A percentile compares a stretch with the other conserved stretches of the same genome.
Evolutionary conservation across 2,888 invertebrate genomes (phyloP).

Genomic region (Rhorus exstirpatorius): DNA sequence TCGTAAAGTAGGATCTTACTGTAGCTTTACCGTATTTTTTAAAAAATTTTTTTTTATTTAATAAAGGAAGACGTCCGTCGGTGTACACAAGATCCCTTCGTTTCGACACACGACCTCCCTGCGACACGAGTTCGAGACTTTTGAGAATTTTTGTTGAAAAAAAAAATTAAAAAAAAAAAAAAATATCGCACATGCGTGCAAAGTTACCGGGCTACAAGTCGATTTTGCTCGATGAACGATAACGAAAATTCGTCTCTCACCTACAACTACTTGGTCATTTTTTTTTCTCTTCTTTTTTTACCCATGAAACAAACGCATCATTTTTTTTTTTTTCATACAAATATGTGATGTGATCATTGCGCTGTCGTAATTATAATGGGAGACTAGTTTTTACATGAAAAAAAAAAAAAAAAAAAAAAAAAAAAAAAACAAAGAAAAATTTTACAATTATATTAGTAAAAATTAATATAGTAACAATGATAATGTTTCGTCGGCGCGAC

Average conservation of each 20-base stretch:
- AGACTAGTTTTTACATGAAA: slow-evolving; percentile 81
- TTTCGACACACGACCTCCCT: slow-evolving; percentile 70
- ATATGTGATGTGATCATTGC: slow-evolving; percentile 44
- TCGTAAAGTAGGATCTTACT: slow-evolving; percentile 43
- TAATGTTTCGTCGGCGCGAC: slow-evolving; percentile 52
- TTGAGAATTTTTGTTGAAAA: slow-evolving; percentile 36
- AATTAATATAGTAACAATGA: slow-evolving; percentile 57
- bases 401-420: slow-evolving; percentile 24
- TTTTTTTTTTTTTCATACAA: slow-evolving; percentile 34
- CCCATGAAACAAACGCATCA: slow-evolving; percentile 64
- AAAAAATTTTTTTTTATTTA: slow-evolving; percentile 72
- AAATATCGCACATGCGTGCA: slow-evolving; percentile 43
- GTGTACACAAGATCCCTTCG: slow-evolving; percentile 68
- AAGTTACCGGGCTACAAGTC: slow-evolving; percentile 36
- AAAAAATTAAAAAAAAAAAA: slow-evolving; percentile 36
- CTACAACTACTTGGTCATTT: slow-evolving; percentile 70
- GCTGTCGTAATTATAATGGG: slow-evolving; percentile 62
- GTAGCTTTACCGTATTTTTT: slow-evolving; percentile 69
- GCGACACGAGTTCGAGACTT: slow-evolving; percentile 57
- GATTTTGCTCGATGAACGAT: slow-evolving; percentile 41
- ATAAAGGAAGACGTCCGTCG: slow-evolving; percentile 78
- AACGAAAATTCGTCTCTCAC: slow-evolving; percentile 43
- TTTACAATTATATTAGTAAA: slow-evolving; percentile 52
- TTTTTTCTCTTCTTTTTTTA: slow-evolving; percentile 58
- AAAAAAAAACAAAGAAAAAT: too few relatives aligned